Evolutionary conservation across 2,888 invertebrate species (phyloP), one percentile per base, ranked within the genome.

Genomic region (Cheilosia pagana): DNA sequence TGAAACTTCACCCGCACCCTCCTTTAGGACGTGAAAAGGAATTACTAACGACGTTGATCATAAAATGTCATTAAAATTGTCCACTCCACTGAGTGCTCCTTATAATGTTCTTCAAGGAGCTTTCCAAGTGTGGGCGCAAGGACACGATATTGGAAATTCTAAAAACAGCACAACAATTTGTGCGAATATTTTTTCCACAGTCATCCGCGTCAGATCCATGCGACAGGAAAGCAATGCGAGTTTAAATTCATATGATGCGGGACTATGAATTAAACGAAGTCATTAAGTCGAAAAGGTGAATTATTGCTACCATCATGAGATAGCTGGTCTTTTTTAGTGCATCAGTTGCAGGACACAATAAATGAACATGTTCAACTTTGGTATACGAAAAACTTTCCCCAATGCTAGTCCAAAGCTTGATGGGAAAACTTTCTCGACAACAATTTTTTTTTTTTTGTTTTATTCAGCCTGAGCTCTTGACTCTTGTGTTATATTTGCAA

Each of bases 11-110:
- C 8, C 12, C 43, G 25, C n/a, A n/a, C 7, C 3, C 31, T n/a
- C 4, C 19, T 63, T 50, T 21, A 16, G 53, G 53, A 67, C 53
- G 12, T 41, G 25, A 52, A 39, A 41, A 10, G 41, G 14, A 53
- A 12, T 3, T 25, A 41, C 25, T 39, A 60, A 71, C 50, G 50
- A 71, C 19, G 39, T 52, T n/a, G 59, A 50, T 60, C 60, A 23
- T 52, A 52, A 60, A 50, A 60, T 28, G 71, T 52, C 59, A 60
- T 71, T 71, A 71, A 71, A 71, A 52, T 59, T 50, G 50, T 71
- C 41, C 71, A 50, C 60, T 71, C 28, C 50, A 71, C 41, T 60
- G 60, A 52, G 31, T 52, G 50, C 41, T 48, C 41, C 35, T 41
- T 60, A 50, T n/a, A 50, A 60, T 60, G 41, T 41, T 43, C 41